These are phyloP conservation scores for Sicus ferrugineus DNA, from an alignment of 2,888 invertebrate species.

Conservation along the genomic window DNA sequence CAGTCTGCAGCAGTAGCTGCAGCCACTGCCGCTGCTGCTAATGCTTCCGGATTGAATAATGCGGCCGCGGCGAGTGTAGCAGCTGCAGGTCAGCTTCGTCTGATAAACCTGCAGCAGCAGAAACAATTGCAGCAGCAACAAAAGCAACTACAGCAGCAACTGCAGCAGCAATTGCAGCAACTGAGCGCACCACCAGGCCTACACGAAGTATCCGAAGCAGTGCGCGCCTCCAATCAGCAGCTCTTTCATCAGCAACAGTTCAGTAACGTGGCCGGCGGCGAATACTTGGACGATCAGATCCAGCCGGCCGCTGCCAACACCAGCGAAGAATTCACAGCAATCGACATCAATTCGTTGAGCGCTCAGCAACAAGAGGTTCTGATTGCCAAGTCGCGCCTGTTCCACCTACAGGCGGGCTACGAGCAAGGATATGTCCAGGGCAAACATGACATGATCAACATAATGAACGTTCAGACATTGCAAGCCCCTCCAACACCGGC, in stretches of 20 bases:
- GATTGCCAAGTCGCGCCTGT: conserved; percentile 63
- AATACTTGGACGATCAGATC: conserved; percentile 59
- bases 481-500: conserved; percentile 31
- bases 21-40: conserved; percentile 50
- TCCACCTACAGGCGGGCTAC: conserved; percentile 64
- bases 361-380: conserved; percentile 63
- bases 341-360: conserved; percentile 61
- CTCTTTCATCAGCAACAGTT: conserved; percentile 62
- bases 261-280: conserved; percentile 50
- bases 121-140: conserved; percentile 59
- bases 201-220: conserved; percentile 71
- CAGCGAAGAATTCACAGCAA: conserved; percentile 59
- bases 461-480: conserved; percentile 38
- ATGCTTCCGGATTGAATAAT: conserved; percentile 47
- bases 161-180: conserved; percentile 64
- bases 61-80: conserved; percentile 45
- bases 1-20: conserved; percentile 53
- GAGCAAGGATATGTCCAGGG: conserved; percentile 58
- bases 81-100: conserved; percentile 55
- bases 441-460: conserved; percentile 26
- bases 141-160: conserved; percentile 64
- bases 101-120: conserved; percentile 56
- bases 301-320: conserved; percentile 49
- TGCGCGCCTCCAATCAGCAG: conserved; percentile 68
- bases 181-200: conserved; percentile 65